Percentiles rank a stretch among this genome's conserved stretches.
Evolutionary conservation across 2,888 invertebrate genomes (phyloP).

Genomic region (Panopea generosa): DNA sequence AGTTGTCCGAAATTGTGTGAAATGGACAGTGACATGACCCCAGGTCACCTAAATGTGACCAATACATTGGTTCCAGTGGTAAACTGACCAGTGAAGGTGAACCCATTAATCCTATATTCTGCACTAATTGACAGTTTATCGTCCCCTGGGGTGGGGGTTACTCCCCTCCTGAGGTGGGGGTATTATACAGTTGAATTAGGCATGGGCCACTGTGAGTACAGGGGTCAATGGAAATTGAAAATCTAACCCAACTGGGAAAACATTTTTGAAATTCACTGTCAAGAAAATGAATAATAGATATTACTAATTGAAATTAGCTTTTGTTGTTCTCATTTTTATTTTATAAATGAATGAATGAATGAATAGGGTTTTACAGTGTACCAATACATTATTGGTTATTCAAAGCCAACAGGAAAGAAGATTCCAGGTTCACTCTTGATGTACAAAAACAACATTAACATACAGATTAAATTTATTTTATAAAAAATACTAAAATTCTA

Average conservation of each 20-base stretch:
- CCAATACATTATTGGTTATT: too few relatives aligned
- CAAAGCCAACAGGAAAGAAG: too few relatives aligned
- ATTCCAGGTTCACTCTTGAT: too few relatives aligned
- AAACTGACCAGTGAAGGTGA: constrained; percentile 17
- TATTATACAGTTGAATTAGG: neutral
- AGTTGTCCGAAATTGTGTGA: constrained; percentile 13
- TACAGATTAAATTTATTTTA: too few relatives aligned
- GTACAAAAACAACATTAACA: too few relatives aligned
- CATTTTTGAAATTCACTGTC: constrained; percentile 6
- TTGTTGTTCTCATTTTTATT: too few relatives aligned
- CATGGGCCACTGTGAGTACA: neutral
- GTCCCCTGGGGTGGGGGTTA: constrained; percentile 24
- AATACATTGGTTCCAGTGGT: constrained; percentile 56
- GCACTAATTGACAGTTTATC: constrained; percentile 38
- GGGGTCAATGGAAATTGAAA: constrained; percentile 35
- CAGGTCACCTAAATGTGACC: constrained; percentile 47
- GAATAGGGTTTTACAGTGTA: too few relatives aligned
- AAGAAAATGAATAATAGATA: too few relatives aligned
- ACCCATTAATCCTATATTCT: constrained; percentile 26
- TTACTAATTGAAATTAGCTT: too few relatives aligned
- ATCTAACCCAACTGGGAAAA: constrained; percentile 12
- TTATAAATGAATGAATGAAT: too few relatives aligned
- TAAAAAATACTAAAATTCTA: too few relatives aligned
- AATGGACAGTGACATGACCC: constrained; percentile 48
- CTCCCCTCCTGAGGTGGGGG: neutral